These are phyloP conservation scores for Eilema sororculum DNA, from an alignment of 2,888 invertebrate species.

Conservation along the genomic window DNA sequence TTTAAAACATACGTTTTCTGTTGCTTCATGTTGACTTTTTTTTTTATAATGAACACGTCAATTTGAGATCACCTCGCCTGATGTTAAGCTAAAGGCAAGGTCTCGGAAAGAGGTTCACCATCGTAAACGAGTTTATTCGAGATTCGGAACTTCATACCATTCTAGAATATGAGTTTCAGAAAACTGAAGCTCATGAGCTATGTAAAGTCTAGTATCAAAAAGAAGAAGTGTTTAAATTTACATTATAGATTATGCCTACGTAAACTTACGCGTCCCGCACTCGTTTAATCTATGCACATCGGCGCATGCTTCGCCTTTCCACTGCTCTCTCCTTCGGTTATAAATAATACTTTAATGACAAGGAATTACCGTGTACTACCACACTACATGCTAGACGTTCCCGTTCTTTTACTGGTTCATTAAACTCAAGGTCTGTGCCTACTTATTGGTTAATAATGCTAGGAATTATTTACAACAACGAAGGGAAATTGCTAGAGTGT, in stretches of 20 bases:
- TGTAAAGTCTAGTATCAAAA: no score
- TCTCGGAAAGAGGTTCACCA: no score
- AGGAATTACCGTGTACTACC: conserved; percentile 83
- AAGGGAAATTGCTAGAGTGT: conserved; percentile 38
- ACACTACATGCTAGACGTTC: conserved; percentile 72
- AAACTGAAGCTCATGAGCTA: no score
- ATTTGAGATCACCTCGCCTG: no score
- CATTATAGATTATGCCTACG: neutral
- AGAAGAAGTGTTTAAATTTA: neutral
- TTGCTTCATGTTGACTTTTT: no score
- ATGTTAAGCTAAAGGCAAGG: no score
- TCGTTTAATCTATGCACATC: conserved; percentile 54
- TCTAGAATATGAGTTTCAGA: no score
- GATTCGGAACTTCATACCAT: no score
- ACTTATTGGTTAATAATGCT: conserved; percentile 66
- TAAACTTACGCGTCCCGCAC: neutral
- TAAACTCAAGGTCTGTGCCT: conserved; percentile 67
- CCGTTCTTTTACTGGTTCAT: conserved; percentile 72
- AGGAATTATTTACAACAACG: conserved; percentile 48
- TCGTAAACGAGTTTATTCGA: no score
- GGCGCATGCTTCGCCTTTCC: conserved; percentile 63
- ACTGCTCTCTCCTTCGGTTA: conserved; percentile 72
- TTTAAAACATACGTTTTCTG: no score
- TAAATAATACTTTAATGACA: conserved; percentile 86
- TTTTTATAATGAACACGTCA: no score